Evolutionary conservation across 2,888 invertebrate species (phyloP), one percentile per base, ranked within the genome.

Genomic region (Lasioglossum lativentre): DNA sequence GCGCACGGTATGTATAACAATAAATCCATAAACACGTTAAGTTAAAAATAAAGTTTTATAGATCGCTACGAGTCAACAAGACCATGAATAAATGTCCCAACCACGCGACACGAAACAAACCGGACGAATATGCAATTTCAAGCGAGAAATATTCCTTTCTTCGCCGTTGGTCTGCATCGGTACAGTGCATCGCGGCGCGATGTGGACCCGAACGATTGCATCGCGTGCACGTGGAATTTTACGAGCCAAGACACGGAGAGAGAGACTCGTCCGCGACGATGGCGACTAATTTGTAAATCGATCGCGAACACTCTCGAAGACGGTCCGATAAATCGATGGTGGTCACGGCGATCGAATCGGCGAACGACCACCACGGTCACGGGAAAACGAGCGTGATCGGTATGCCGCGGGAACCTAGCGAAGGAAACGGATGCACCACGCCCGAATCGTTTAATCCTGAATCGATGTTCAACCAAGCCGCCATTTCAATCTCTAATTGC

Each of bases 391-490:
- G 72, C 75, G 47, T 71, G 78, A 87, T 86, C 80, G 78, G 87
- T 78, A 86, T 77, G 83, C 87, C 74, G 56, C 42, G 63, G 70
- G 85, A 80, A 80, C 59, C 56, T 80, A 82, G 74, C 74, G 77
- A 82, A 90, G 90, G 88, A 90, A 91, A 59, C 91, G 91, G 91
- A 91, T 91, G 90, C 80, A 90, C 91, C 91, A 87, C 91, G 86
- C 91, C 91, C 89, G 85, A 84, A 84, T 86, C 86, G 88, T 90
- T 91, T 90, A 86, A 89, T 87, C 78, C 86, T 73, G 75, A 85
- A 90, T 92, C 86, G 88, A 91, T 89, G 77, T 63, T 70, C 40
- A 78, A 80, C 85, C 88, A 82, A 82, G 89, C 88, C 90, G 92
- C 89, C 85, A 91, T 93, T 89, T 88, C 87, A 87, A 90, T 87